Evolutionary conservation across 2,797 vertebrate genomes (phyloP).

Genomic region (Potorous gilbertii): DNA sequence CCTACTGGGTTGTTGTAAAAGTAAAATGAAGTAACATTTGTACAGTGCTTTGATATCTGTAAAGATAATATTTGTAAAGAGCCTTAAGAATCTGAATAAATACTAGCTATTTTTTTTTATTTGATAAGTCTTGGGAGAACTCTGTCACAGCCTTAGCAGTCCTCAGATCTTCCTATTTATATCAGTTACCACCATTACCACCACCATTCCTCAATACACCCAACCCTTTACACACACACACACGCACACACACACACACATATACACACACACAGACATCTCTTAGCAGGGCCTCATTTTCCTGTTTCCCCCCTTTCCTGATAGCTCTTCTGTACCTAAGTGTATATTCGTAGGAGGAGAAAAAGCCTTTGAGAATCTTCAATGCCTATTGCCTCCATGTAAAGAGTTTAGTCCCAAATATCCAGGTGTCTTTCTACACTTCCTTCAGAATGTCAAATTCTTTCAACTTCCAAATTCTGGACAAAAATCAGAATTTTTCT

Average conservation of each 20-base stretch:
- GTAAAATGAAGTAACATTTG: not conserved
- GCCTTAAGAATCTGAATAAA: not conserved
- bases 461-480: not conserved
- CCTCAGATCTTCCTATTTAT: not conserved
- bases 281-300: not conserved
- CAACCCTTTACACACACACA: not conserved
- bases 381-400: too few species aligned
- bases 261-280: too few species aligned
- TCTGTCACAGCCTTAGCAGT: not conserved
- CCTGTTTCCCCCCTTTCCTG: not conserved
- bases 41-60: too few species aligned
- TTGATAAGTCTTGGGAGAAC: not conserved
- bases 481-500: too few species aligned
- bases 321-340: not conserved
- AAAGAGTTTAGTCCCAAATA: not conserved
- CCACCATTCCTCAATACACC: not conserved
- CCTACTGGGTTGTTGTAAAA: not conserved
- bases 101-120: not conserved
- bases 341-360: not conserved
- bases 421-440: not conserved
- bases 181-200: not conserved
- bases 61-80: too few species aligned
- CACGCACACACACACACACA: not conserved
- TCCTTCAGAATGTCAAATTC: not conserved
- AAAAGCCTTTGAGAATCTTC: not conserved